Conservation (phyloP, 2,797 vertebrate genomes). For the Enteromius thamalakanensis region DNA sequence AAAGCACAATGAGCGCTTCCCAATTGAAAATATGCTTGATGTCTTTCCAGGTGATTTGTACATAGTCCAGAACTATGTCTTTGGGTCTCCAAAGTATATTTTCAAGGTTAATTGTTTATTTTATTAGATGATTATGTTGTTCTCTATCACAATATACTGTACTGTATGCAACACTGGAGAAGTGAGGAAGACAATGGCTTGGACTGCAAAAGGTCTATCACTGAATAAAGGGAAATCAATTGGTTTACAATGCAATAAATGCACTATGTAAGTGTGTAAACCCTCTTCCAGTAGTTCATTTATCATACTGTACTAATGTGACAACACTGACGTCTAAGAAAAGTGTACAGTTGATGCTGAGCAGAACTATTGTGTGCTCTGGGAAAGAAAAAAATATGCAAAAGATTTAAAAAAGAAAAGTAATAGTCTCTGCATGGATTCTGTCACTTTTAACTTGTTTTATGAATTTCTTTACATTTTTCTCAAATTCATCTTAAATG, state of each 20-base stretch:
- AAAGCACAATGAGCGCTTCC: slow-evolving; percentile 59
- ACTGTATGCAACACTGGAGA: slow-evolving; percentile 80
- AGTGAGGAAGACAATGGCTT: slow-evolving; percentile 69
- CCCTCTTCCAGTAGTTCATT: slow-evolving; percentile 64
- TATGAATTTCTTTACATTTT: too few relatives aligned
- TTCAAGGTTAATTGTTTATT: slow-evolving; percentile 64
- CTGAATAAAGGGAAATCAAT: slow-evolving; percentile 68
- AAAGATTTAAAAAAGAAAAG: slow-evolving; percentile 64
- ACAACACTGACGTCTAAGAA: slow-evolving; percentile 64
- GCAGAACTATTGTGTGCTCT: slow-evolving; percentile 70
- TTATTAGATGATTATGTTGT: slow-evolving; percentile 66
- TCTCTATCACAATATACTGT: slow-evolving; percentile 66
- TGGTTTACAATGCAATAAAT: slow-evolving; percentile 81
- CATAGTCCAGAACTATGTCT: slow-evolving; percentile 58
- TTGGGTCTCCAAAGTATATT: slow-evolving; percentile 76
- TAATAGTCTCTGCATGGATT: slow-evolving; percentile 56
- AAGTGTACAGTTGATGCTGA: slow-evolving; percentile 68
- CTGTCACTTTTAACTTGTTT: background rate
- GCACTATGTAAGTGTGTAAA: slow-evolving; percentile 72
- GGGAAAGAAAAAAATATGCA: slow-evolving; percentile 59
- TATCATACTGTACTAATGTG: slow-evolving; percentile 65
- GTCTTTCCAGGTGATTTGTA: slow-evolving; percentile 68
- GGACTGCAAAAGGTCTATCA: slow-evolving; percentile 72
- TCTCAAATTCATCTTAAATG: too few relatives aligned
- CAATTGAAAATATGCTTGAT: slow-evolving; percentile 57